Percentiles rank a stretch among this genome's conserved stretches.
Evolutionary conservation across 2,888 invertebrate genomes (phyloP).

Genomic region (Polyommatus icarus): DNA sequence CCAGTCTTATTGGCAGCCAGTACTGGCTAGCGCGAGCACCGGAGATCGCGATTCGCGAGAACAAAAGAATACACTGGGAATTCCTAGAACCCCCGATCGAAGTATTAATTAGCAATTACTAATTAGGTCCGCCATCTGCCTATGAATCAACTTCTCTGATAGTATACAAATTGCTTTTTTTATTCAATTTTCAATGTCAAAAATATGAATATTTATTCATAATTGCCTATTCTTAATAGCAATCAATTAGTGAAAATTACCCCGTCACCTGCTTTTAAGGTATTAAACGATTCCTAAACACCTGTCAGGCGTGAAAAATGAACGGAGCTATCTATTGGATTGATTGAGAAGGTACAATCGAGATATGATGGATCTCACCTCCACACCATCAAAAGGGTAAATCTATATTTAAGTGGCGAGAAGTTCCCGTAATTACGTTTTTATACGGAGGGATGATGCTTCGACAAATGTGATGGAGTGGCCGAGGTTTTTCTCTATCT

Average conservation of each 20-base stretch:
- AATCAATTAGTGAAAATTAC: conserved; percentile 18
- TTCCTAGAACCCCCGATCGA: no score
- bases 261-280: conserved; percentile 31
- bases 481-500: conserved; percentile 40
- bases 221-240: not conserved
- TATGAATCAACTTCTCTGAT: no score
- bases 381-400: conserved; percentile 72
- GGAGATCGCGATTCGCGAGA: no score
- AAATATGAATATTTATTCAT: no score
- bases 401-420: conserved; percentile 75
- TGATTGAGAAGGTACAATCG: conserved; percentile 72
- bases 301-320: conserved; percentile 62
- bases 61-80: no score
- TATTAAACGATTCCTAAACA: conserved; percentile 43
- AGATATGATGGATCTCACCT: conserved; percentile 76
- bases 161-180: no score
- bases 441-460: conserved; percentile 70
- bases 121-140: no score
- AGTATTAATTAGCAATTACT: no score
- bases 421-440: conserved; percentile 75
- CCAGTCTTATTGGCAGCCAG: no score
- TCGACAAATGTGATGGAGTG: conserved; percentile 69
- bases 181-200: no score
- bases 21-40: no score
- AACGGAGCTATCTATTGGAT: conserved; percentile 69